phyloP scores from a whole-genome alignment of 2,113 vertebrate genomes.

The Zapornia atra region DNA sequence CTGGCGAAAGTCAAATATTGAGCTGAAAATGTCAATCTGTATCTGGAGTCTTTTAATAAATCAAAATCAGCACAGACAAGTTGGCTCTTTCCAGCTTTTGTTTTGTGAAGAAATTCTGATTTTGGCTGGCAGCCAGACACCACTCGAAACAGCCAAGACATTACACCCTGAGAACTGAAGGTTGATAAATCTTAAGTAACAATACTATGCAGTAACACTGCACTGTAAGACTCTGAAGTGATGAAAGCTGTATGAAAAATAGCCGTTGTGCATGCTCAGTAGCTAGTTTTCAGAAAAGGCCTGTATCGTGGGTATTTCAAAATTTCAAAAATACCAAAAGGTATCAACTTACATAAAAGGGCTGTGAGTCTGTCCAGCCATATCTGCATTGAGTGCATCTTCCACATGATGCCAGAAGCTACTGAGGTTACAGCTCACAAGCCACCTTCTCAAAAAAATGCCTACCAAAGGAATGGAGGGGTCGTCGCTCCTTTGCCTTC shows the following conservation, averaged over 20 bases:
- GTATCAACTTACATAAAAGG: slow-evolving; percentile 39
- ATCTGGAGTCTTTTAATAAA: slow-evolving; percentile 46
- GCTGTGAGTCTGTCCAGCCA: background rate
- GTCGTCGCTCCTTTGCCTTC: background rate
- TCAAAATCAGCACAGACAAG: slow-evolving; percentile 58
- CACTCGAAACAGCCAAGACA: slow-evolving; percentile 59
- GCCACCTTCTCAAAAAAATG: background rate
- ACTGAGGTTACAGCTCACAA: background rate
- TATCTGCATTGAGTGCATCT: background rate
- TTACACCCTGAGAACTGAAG: slow-evolving; percentile 62
- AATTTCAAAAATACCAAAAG: slow-evolving; percentile 52
- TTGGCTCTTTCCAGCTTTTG: slow-evolving; percentile 53
- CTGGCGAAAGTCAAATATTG: slow-evolving; percentile 67
- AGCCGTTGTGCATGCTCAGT: slow-evolving; percentile 47
- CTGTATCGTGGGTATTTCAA: slow-evolving; percentile 44
- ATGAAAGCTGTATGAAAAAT: slow-evolving; percentile 71
- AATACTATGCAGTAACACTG: slow-evolving; percentile 68
- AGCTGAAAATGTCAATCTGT: slow-evolving; percentile 49
- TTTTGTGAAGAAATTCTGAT: slow-evolving; percentile 62
- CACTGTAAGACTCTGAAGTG: slow-evolving; percentile 52
- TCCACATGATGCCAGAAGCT: background rate
- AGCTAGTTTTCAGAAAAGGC: slow-evolving; percentile 35
- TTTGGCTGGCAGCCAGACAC: slow-evolving; percentile 63
- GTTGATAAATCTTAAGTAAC: slow-evolving; percentile 61
- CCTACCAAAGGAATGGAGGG: background rate